phyloP scores from a whole-genome alignment of 2,113 vertebrate genomes.

The Noctilio leporinus region DNA sequence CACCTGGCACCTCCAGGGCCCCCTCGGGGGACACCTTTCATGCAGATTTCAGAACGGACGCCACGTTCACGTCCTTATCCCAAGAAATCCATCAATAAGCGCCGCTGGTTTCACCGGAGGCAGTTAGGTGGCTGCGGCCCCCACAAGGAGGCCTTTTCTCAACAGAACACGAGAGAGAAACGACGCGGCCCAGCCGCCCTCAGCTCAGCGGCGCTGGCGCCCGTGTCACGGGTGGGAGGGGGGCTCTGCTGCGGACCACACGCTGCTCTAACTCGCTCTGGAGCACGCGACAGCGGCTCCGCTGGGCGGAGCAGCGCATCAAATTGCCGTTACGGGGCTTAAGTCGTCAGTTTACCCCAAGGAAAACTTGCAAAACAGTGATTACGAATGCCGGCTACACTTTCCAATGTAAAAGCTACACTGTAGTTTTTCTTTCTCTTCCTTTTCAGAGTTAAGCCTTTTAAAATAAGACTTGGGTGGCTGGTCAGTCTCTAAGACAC shows the following conservation, averaged over 20 bases:
- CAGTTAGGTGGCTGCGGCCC: not conserved
- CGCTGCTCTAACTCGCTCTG: no score
- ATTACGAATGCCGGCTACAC: slow-evolving; percentile 15
- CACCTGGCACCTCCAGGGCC: not conserved
- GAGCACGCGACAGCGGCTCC: not conserved
- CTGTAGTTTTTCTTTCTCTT: not conserved
- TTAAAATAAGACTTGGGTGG: not conserved
- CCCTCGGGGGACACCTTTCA: not conserved
- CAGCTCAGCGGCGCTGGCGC: no score
- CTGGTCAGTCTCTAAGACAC: not conserved
- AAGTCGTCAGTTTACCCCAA: slow-evolving; percentile 48
- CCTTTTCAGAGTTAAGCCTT: not conserved
- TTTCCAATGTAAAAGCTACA: slow-evolving; percentile 44
- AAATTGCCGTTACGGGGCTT: slow-evolving; percentile 25
- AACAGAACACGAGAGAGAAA: not conserved
- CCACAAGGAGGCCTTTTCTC: not conserved
- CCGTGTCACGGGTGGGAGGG: no score
- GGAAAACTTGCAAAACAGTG: slow-evolving; percentile 1
- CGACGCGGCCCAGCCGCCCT: no score
- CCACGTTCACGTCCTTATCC: not conserved
- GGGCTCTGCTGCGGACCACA: no score
- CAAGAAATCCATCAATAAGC: not conserved
- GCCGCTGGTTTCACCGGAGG: slow-evolving; percentile 10
- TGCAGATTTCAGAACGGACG: not conserved
- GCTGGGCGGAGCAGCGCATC: slow-evolving; percentile 23